Evolutionary conservation across 2,113 vertebrate genomes (phyloP), one percentile per base, ranked within the genome.

Genomic region (Eleginops maclovinus): DNA sequence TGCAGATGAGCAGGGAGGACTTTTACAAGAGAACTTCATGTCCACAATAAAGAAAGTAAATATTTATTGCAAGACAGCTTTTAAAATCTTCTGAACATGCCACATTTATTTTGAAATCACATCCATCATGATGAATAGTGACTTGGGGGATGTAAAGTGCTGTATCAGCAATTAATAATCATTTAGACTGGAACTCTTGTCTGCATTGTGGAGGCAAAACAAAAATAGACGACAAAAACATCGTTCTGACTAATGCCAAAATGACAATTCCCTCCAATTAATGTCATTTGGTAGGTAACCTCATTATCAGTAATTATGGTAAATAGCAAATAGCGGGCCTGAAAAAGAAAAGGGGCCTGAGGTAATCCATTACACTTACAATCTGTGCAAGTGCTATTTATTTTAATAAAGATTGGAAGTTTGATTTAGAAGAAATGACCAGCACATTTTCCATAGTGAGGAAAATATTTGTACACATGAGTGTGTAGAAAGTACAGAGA

Each of bases 61-160:
- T 56, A 24, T 69, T 31, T 1, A 62, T 54, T 21, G 16, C 22
- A 53, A 26, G 17, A 17, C 12, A 36, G 31, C 31, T 36, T 70
- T 70, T 46, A 16, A 44, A 44, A 21, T 13, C 28, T 22, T 40
- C 40, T 40, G 22, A 19, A 36, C 6, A 11, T 28, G 16, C 31
- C 50, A 26, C 15, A 36, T 17, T 12, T 17, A 24, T 49, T 54
- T 40, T 2, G 40, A 59, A 53, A 72, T 58, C 17, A 0, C 22
- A 49, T 56, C 40, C 55, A 55, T 21, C 6, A 31, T 16, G 54
- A 4, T 49, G 36, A 15, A 11, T 9, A 49, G n/a, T n/a, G 12
- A 44, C 65, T 56, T 43, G 9, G 58, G 14, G 66, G 71, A 71
- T 14, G 61, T 14, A 14, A 56, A 63, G 24, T 41, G 46, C 31